phyloP scores from a whole-genome alignment of 1,140 invertebrate genomes.

The Xylocopa sonorina region DNA sequence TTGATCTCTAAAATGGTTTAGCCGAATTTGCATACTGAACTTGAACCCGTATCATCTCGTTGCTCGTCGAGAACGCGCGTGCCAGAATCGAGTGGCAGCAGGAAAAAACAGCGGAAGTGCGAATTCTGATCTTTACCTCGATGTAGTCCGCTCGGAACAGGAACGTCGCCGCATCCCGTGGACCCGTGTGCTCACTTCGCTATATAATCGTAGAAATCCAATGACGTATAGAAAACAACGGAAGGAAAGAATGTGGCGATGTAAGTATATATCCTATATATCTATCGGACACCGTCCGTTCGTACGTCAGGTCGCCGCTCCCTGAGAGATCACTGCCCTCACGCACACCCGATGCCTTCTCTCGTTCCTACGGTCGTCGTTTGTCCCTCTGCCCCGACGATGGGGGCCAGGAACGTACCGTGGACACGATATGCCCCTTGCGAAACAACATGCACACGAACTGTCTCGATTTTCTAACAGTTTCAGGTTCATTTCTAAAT shows the following conservation, averaged over 20 bases:
- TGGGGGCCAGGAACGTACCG: constrained; percentile 59
- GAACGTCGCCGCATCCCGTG: constrained; percentile 16
- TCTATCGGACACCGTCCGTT: constrained; percentile 63
- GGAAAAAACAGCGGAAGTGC: constrained; percentile 1
- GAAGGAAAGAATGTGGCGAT: constrained; percentile 1
- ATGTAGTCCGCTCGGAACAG: background rate
- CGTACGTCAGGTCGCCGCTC: constrained; percentile 81
- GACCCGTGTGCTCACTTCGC: background rate
- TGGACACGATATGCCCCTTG: constrained; percentile 21
- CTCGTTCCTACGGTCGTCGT: constrained; percentile 72
- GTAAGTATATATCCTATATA: constrained; percentile 50
- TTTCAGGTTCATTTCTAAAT: background rate
- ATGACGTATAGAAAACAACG: background rate
- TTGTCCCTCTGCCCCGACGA: constrained; percentile 48
- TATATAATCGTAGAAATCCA: constrained; percentile 17
- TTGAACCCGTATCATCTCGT: constrained; percentile 1
- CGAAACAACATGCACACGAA: constrained; percentile 11
- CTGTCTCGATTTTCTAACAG: background rate
- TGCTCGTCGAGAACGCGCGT: background rate
- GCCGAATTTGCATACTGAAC: constrained; percentile 4
- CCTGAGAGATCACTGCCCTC: constrained; percentile 82
- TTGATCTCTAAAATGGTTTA: background rate
- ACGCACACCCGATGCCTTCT: constrained; percentile 77
- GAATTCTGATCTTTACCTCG: constrained; percentile 43
- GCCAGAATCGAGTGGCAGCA: background rate